Conservation (phyloP, 2,888 invertebrate genomes). For the Chrysolina americana region DNA sequence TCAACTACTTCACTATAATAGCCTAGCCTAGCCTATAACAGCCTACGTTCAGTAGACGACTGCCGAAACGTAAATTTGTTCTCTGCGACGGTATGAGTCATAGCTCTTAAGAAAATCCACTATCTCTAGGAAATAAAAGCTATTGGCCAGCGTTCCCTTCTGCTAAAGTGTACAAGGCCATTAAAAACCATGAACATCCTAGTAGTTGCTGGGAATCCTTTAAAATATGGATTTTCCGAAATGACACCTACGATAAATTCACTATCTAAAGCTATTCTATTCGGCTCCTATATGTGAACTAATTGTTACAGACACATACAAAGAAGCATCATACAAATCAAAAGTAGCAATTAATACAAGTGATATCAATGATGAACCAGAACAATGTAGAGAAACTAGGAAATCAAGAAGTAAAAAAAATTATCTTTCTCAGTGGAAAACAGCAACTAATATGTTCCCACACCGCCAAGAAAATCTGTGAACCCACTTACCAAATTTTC, state of each 20-base stretch:
- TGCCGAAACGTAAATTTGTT: too few species aligned
- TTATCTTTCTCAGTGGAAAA: constrained; percentile 14
- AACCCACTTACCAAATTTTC: neutral
- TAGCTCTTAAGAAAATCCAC: too few species aligned
- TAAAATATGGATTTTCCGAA: constrained; percentile 3
- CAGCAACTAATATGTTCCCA: constrained; percentile 5
- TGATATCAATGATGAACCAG: constrained; percentile 8
- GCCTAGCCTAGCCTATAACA: too few species aligned
- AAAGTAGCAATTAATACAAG: constrained; percentile 1
- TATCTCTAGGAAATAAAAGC: too few species aligned
- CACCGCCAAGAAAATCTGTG: neutral
- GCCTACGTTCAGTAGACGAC: too few species aligned
- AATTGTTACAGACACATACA: constrained; percentile 20
- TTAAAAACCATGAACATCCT: constrained; percentile 18
- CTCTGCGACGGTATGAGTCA: too few species aligned
- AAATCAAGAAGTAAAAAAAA: constrained; percentile 16
- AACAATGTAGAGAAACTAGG: constrained; percentile 17
- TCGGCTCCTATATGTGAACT: constrained; percentile 12
- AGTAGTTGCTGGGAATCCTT: constrained; percentile 1
- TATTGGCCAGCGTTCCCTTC: constrained; percentile 27
- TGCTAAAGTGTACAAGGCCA: constrained; percentile 3
- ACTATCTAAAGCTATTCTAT: constrained; percentile 1
- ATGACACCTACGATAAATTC: constrained; percentile 23
- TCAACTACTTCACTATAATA: too few species aligned
- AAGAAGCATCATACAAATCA: constrained; percentile 12